Evolutionary conservation across 2,113 vertebrate genomes (phyloP).

Genomic region (Ochotona curzoniae): DNA sequence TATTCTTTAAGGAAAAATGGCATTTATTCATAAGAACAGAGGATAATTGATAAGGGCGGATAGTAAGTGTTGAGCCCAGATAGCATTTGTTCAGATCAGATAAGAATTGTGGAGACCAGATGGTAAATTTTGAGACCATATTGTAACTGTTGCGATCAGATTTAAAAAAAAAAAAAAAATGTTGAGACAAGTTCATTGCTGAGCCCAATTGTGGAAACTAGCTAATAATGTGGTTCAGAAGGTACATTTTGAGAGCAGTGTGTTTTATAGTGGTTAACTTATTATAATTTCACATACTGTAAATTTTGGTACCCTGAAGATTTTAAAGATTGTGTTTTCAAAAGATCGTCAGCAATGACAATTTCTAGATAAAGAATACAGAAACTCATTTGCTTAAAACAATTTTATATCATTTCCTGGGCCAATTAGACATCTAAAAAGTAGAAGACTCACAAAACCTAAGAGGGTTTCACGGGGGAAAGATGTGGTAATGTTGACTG

Average conservation of each 20-base stretch:
- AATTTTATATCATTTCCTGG: background rate
- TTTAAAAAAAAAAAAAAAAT: background rate
- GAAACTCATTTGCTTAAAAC: background rate
- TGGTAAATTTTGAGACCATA: no score
- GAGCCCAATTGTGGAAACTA: no score
- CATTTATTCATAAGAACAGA: background rate
- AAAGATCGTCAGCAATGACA: background rate
- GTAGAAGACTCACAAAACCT: background rate
- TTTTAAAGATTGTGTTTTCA: conserved; percentile 21
- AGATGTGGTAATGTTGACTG: no score
- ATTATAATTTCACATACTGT: background rate
- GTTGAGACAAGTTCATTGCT: background rate
- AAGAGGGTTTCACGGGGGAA: no score
- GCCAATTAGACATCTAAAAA: conserved; percentile 5
- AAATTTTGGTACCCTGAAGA: background rate
- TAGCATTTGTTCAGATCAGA: background rate
- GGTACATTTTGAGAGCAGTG: no score
- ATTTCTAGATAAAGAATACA: background rate
- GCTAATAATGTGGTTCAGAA: no score
- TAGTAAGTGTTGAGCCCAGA: background rate
- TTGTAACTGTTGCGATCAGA: background rate
- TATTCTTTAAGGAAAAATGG: background rate
- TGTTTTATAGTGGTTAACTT: no score
- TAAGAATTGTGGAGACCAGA: background rate
- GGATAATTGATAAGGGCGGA: background rate